phyloP scores from a whole-genome alignment of 2,113 vertebrate species.

The Asarcornis scutulata region DNA sequence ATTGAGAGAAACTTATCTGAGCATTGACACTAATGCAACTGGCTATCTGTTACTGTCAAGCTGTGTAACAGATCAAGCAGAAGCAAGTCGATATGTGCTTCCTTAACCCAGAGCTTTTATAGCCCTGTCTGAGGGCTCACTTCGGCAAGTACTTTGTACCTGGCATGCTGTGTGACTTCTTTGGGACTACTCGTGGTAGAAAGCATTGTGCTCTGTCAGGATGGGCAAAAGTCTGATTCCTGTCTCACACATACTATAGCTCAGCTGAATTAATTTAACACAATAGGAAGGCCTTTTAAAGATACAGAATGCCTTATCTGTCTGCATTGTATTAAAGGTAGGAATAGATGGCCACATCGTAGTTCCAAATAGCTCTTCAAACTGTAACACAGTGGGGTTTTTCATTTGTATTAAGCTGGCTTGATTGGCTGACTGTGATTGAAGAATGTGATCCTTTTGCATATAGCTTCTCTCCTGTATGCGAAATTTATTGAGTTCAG shows the following conservation, averaged over 20 bases:
- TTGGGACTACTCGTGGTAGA: conserved; percentile 4
- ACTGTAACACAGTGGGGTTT: conserved; percentile 18
- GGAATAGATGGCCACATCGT: conserved; percentile 14
- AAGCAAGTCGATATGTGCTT: conserved; percentile 36
- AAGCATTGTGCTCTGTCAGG: conserved; percentile 16
- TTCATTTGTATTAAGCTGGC: not conserved
- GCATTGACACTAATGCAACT: conserved; percentile 60
- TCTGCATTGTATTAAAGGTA: conserved; percentile 12
- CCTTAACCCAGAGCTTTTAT: conserved; percentile 53
- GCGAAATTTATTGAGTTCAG: not conserved
- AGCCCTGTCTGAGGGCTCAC: conserved; percentile 12
- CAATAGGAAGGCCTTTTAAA: conserved; percentile 10
- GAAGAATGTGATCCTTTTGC: conserved; percentile 26
- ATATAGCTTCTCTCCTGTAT: not conserved
- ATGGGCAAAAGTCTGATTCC: conserved; percentile 24
- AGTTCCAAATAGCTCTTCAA: conserved; percentile 19
- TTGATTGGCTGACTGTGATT: conserved; percentile 37
- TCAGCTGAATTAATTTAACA: conserved; percentile 18
- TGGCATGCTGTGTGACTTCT: conserved; percentile 10
- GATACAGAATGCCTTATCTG: conserved; percentile 13
- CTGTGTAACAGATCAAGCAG: conserved; percentile 59
- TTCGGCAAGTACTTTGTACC: conserved; percentile 38
- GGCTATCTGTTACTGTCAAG: conserved; percentile 68
- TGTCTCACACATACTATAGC: conserved; percentile 6
- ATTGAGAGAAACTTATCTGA: conserved; percentile 63